These are phyloP conservation scores for Amphipyra tragopoginis DNA, from an alignment of 2,888 invertebrate species.

Conservation along the genomic window DNA sequence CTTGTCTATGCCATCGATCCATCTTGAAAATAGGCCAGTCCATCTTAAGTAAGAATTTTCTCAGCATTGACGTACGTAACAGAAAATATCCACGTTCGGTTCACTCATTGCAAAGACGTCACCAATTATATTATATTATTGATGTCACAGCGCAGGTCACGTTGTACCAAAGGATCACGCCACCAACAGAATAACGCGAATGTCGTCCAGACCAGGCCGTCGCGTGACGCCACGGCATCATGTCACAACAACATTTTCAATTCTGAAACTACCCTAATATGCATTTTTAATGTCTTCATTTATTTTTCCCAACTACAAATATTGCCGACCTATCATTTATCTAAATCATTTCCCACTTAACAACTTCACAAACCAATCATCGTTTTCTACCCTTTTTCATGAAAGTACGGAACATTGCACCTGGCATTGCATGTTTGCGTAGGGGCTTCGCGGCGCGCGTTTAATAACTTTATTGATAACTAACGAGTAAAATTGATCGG, in stretches of 20 bases:
- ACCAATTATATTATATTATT: conserved; percentile 30
- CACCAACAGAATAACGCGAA: conserved; percentile 30
- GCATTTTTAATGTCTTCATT: conserved; percentile 49
- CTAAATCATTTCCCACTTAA: conserved; percentile 42
- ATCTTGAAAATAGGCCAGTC: no score
- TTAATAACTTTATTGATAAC: conserved; percentile 84
- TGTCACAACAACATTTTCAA: conserved; percentile 41
- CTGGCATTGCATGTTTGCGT: conserved; percentile 64
- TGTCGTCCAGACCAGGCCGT: conserved; percentile 6
- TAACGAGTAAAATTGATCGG: conserved; percentile 86
- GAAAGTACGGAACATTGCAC: conserved; percentile 51
- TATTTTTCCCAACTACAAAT: conserved; percentile 28
- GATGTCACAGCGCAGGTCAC: conserved; percentile 40
- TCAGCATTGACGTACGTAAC: not conserved
- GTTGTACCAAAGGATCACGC: conserved; percentile 31
- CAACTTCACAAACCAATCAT: conserved; percentile 47
- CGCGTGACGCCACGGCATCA: conserved; percentile 36
- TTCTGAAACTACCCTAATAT: conserved; percentile 29
- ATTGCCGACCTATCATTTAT: conserved; percentile 37
- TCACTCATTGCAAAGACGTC: conserved; percentile 28
- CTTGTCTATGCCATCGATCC: no score
- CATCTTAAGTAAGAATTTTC: not conserved
- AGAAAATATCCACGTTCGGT: not conserved
- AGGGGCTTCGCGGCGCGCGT: conserved; percentile 63
- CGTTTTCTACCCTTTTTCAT: conserved; percentile 44